Base-by-base conservation (phyloP, 2,797 vertebrate species). In the Coluber constrictor region DNA sequence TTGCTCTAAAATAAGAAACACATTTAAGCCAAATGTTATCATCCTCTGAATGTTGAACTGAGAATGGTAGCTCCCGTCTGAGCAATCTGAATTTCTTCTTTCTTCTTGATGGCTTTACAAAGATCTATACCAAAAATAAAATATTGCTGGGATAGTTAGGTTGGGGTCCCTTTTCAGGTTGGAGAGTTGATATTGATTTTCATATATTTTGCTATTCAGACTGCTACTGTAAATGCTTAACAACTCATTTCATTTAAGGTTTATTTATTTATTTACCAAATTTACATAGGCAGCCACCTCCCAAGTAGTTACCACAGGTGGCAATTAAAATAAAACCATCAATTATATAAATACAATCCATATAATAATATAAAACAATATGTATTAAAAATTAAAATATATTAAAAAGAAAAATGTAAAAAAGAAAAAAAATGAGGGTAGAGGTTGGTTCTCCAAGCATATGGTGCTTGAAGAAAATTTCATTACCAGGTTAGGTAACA, bases 161-260 rank as follows among this genome's bases (percentile, higher is more conserved):
- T n/a, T 61, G 47, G 57, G 11, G 79, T 9, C n/a, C 25, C 8
- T 94, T 94, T 91, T 94, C 88, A 93, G 83, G 93, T 92, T 87
- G 47, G 56, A 66, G 7, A 20, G 12, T 37, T 94, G 66, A 89
- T 93, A 43, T 12, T 92, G 94, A 94, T 95, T 95, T 95, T 93
- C 93, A 91, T 94, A 95, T 88, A 95, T 92, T 95, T 96, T 94
- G 59, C 61, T 91, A 74, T 27, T 94, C 91, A 94, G 91, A 94
- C 56, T 87, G 91, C 54, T 56, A 16, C 13, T 70, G 29, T 70
- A 1, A 61, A 1, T 88, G 37, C 16, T 94, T 79, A 92, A 86
- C 92, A 93, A 16, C 12, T 94, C 18, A 90, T 95, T 96, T 95
- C 0, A 0, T 23, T 94, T 47, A 37, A 92, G 92, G 91, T 60